Conservation (phyloP, 2,888 invertebrate genomes). For the Cancer borealis region DNA sequence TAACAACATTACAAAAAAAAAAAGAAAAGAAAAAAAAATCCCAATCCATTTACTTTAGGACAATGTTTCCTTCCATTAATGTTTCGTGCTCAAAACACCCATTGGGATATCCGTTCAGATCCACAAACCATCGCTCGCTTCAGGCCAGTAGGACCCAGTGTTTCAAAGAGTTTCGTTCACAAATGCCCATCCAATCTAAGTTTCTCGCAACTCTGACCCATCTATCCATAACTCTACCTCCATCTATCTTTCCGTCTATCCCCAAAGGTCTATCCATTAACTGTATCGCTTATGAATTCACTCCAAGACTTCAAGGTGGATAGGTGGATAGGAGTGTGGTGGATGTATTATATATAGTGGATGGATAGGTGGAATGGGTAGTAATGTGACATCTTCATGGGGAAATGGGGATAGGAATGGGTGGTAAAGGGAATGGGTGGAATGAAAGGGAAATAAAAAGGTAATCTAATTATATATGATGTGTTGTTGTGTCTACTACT, state of each 20-base stretch:
- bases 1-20: not conserved
- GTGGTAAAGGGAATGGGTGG: not conserved
- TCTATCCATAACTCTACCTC: not conserved
- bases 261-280: not conserved
- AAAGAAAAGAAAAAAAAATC: not conserved
- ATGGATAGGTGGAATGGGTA: not conserved
- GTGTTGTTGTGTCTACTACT: no score
- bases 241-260: constrained; percentile 1
- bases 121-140: constrained; percentile 27
- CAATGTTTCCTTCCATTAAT: not conserved
- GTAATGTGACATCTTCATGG: no score
- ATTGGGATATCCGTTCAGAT: not conserved
- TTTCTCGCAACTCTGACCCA: not conserved
- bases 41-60: constrained; percentile 6
- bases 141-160: not conserved
- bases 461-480: no score
- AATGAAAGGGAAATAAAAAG: no score
- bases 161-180: constrained; percentile 32
- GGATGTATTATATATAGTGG: not conserved
- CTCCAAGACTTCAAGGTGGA: not conserved
- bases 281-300: not conserved
- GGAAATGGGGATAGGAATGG: not conserved
- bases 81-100: not conserved
- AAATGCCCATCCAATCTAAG: constrained; percentile 12
- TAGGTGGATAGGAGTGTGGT: not conserved